These are phyloP conservation scores for Luehdorfia chinensis DNA, from an alignment of 1,140 invertebrate species.

Conservation along the genomic window DNA sequence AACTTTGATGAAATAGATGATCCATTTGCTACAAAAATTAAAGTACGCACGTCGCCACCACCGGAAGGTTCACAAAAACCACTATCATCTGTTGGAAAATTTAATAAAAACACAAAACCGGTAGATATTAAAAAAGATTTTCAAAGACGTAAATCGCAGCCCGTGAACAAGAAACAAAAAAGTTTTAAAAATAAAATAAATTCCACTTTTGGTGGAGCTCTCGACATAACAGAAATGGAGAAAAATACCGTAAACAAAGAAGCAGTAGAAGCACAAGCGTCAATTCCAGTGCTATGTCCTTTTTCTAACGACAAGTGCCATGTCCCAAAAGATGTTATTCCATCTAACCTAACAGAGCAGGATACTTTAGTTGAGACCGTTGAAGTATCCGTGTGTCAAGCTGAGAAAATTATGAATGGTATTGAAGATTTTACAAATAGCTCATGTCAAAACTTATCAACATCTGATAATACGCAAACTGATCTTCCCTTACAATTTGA, in stretches of 20 bases:
- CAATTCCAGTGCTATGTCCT: neutral
- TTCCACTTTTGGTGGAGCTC: constrained; percentile 17
- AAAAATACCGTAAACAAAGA: neutral
- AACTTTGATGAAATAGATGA: constrained; percentile 64
- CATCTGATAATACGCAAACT: too few relatives aligned
- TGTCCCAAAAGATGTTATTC: neutral
- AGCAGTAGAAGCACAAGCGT: neutral
- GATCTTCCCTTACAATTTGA: too few relatives aligned
- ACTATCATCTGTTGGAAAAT: constrained; percentile 14
- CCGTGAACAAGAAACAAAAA: constrained; percentile 29
- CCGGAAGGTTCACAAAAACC: constrained; percentile 22
- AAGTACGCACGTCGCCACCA: constrained; percentile 49
- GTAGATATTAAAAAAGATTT: neutral
- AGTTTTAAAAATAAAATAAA: constrained; percentile 33
- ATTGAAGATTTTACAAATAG: too few relatives aligned
- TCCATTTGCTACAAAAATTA: constrained; percentile 63
- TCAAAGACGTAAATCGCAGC: constrained; percentile 38
- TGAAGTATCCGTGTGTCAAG: constrained; percentile 1
- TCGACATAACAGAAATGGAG: neutral
- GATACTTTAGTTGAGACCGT: neutral
- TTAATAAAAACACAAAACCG: neutral
- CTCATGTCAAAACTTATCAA: too few relatives aligned
- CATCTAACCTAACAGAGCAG: neutral
- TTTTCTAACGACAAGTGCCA: neutral
- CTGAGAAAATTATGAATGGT: constrained; percentile 5